phyloP scores from a whole-genome alignment of 2,797 vertebrate genomes.

The Sebastes steindachneri region DNA sequence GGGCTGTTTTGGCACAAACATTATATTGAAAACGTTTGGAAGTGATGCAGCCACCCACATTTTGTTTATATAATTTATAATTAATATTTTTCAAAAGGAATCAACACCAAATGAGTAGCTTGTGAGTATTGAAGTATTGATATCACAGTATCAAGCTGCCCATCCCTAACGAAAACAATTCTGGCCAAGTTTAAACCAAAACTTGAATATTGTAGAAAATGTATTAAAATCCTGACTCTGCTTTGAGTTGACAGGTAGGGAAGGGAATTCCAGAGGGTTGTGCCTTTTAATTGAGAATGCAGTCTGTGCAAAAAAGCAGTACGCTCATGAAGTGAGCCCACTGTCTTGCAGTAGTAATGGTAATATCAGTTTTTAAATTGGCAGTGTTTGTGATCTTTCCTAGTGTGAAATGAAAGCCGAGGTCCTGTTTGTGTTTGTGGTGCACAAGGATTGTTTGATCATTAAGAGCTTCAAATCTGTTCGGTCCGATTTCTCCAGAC shows the following conservation, averaged over 20 bases:
- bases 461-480: slow-evolving; percentile 37
- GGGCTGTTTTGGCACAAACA: too few relatives aligned
- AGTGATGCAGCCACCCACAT: too few relatives aligned
- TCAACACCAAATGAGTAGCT: too few relatives aligned
- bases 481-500: slow-evolving; percentile 58
- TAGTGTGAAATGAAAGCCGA: background rate
- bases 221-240: background rate
- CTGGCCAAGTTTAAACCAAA: background rate
- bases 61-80: too few relatives aligned
- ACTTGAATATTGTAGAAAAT: background rate
- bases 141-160: too few relatives aligned
- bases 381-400: background rate
- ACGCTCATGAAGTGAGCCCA: background rate
- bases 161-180: background rate
- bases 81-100: too few relatives aligned
- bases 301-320: background rate
- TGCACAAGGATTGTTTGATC: slow-evolving; percentile 29
- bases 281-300: background rate
- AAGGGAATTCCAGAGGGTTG: background rate
- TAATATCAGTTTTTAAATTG: background rate
- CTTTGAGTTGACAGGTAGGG: background rate
- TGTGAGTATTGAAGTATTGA: too few relatives aligned
- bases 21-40: too few relatives aligned
- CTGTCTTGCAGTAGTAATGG: background rate
- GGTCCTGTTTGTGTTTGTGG: slow-evolving; percentile 30